Base-by-base conservation (phyloP, 92 coral and sea anemone species). In the Siderastrea radians region DNA sequence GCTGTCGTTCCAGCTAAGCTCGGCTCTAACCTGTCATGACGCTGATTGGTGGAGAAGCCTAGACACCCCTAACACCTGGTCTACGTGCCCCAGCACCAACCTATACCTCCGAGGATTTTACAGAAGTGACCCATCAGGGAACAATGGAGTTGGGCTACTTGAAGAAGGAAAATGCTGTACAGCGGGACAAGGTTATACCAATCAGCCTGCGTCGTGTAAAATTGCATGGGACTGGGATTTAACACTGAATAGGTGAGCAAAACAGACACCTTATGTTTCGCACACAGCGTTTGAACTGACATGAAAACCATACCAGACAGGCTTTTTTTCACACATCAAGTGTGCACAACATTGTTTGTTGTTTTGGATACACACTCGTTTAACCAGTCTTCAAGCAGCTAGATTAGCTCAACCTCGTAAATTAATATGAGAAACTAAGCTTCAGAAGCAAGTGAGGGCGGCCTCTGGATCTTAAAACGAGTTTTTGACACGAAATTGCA, bases 191-290 rank as follows among this genome's bases (percentile, higher is more conserved):
- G 3, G 49, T 17, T 79, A 49, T 49, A 49, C 59, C 47, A 26
- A 79, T 79, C 58, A 61, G 48, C 61, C 48, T 62, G 72, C 72
- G 50, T 3, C 5, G 8, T 79, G 83, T 15, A 11, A 0, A 49
- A 63, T 49, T 49, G 57, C 54, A 8, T 19, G 38, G 38, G 0
- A 79, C 83, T 79, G 83, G 83, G 3, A 2, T 0, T 1, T 8
- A 3, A 62, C 60, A 5, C 10, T 79, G 61, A 49, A 79, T 62
- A 52, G 72, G 83, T 79, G 70, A 79, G 83, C 10, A 45, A 15
- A 26, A 9, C 51, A 16, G 17, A 61, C 15, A 6, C 19, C 6
- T 61, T 14, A 13, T 2, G 17, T 61, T 61, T 12, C 57, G 57
- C 10, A 5, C 57, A 53, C 5, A 53, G 38, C 38, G 38, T 26